phyloP scores from a whole-genome alignment of 64 coral and sea anemone genomes.

The Porites lutea region DNA sequence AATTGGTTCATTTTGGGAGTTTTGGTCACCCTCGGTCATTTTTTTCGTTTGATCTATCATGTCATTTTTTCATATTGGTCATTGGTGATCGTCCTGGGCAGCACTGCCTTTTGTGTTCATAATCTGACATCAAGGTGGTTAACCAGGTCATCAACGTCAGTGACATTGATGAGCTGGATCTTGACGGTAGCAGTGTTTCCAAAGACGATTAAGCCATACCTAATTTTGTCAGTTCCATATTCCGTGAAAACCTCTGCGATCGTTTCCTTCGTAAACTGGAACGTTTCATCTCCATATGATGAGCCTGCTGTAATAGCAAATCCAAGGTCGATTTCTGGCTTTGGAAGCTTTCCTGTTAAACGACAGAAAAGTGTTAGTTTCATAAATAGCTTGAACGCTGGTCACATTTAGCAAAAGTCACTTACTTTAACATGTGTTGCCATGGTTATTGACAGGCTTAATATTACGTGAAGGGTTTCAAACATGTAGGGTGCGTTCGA shows the following conservation, averaged over 20 bases:
- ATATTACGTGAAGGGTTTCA: too few relatives aligned
- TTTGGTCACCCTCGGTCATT: too few relatives aligned
- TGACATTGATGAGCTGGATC: conserved; percentile 48
- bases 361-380: neutral
- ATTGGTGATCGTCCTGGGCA: neutral
- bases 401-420: neutral
- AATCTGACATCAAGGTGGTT: conserved; percentile 31
- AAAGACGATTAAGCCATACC: conserved; percentile 81
- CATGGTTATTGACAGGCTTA: too few relatives aligned
- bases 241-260: conserved; percentile 61
- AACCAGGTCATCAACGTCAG: conserved; percentile 1
- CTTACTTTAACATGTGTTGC: too few relatives aligned
- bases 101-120: conserved; percentile 60
- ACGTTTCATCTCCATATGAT: conserved; percentile 47
- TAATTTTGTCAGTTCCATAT: conserved; percentile 71
- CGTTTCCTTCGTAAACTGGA: conserved; percentile 51
- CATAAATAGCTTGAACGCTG: neutral
- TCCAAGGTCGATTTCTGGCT: conserved; percentile 74
- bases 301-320: conserved; percentile 79
- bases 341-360: conserved; percentile 13
- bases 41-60: too few relatives aligned
- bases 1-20: too few relatives aligned
- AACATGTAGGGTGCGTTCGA: too few relatives aligned
- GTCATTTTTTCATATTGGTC: too few relatives aligned
- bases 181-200: conserved; percentile 67